Percentiles rank a stretch among this genome's conserved stretches.
Evolutionary conservation across 1,140 invertebrate species (phyloP).

Genomic region (Linepithema humile): DNA sequence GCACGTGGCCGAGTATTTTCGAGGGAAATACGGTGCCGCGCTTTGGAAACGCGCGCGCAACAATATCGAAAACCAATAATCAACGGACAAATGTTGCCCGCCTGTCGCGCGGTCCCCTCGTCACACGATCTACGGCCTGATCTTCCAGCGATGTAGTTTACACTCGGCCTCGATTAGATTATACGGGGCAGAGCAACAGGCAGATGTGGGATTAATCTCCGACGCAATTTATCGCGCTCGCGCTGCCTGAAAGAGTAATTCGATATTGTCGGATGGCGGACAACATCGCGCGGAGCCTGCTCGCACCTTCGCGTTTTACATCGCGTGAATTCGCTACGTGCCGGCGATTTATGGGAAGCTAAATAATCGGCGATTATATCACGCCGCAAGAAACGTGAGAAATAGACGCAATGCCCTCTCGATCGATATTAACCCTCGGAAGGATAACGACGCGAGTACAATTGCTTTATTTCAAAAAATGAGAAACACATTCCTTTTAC

Average conservation of each 20-base stretch:
- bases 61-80: slow-evolving; percentile 58
- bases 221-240: slow-evolving; percentile 41
- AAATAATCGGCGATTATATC: slow-evolving; percentile 23
- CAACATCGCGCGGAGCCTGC: not conserved
- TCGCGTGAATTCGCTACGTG: slow-evolving; percentile 8
- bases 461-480: not conserved
- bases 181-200: slow-evolving; percentile 45
- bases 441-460: not conserved
- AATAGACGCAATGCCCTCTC: not conserved
- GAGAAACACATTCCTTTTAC: not conserved
- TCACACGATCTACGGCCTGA: not conserved
- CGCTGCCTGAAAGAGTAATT: slow-evolving; percentile 38
- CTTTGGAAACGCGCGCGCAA: slow-evolving; percentile 7
- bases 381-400: slow-evolving; percentile 14
- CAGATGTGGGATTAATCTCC: slow-evolving; percentile 51
- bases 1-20: slow-evolving; percentile 45
- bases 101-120: not conserved
- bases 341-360: slow-evolving; percentile 15
- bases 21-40: slow-evolving; percentile 24
- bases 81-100: slow-evolving; percentile 50
- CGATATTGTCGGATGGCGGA: slow-evolving; percentile 28
- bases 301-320: not conserved
- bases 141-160: slow-evolving; percentile 49
- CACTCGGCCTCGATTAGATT: slow-evolving; percentile 48
- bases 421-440: not conserved